Conservation (phyloP, 2,113 vertebrate genomes). For the Guaruba guarouba region DNA sequence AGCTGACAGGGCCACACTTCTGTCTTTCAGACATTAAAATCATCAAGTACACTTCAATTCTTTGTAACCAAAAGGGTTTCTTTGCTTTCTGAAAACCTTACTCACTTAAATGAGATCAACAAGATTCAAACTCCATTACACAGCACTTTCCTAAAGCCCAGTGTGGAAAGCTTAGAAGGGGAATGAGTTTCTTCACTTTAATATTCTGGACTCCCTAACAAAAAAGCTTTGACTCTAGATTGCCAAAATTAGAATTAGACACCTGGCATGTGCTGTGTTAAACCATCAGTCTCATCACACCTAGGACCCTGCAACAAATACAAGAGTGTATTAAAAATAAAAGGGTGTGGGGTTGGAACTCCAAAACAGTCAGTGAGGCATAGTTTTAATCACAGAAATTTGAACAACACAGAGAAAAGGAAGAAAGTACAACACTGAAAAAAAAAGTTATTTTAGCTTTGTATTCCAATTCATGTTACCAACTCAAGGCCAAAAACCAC, state of each 20-base stretch:
- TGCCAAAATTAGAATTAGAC: background rate
- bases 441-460: background rate
- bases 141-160: background rate
- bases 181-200: background rate
- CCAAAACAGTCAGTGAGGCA: rapidly evolving
- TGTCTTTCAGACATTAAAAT: background rate
- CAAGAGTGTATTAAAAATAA: rapidly evolving
- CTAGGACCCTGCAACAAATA: background rate
- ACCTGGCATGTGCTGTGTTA: rapidly evolving
- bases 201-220: background rate
- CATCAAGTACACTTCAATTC: background rate
- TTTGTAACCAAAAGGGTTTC: background rate
- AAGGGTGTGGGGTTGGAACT: too few species aligned
- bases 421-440: background rate
- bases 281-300: rapidly evolving
- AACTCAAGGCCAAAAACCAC: background rate
- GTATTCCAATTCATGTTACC: background rate
- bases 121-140: background rate
- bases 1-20: background rate
- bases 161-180: background rate
- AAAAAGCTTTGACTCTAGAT: background rate
- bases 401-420: background rate
- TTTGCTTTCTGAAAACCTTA: background rate
- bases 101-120: background rate
- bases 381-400: background rate